Percentiles rank a stretch among this genome's conserved stretches.
phyloP scores from a whole-genome alignment of 2,113 vertebrate genomes.

The Corythaixoides concolor region DNA sequence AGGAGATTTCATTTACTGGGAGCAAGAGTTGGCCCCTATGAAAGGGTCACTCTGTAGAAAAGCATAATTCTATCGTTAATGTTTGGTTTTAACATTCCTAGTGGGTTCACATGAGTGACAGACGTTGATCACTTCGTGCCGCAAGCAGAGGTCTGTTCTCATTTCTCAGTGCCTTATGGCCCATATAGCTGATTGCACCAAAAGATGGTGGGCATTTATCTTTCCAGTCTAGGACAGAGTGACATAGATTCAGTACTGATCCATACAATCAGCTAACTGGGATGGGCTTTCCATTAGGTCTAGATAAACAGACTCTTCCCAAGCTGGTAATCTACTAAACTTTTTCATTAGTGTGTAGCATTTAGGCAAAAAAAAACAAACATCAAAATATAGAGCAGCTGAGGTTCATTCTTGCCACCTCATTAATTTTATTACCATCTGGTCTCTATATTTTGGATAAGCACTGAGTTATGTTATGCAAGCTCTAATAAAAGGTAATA shows the following conservation, averaged over 20 bases:
- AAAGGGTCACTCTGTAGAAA: neutral
- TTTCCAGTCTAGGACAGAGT: neutral
- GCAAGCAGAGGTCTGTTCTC: neutral
- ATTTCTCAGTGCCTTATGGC: neutral
- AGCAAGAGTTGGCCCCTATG: neutral
- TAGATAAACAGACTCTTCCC: slow-evolving; percentile 21
- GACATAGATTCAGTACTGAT: neutral
- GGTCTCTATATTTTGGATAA: slow-evolving; percentile 35
- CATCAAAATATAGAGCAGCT: slow-evolving; percentile 35
- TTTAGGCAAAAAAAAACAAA: slow-evolving; percentile 27
- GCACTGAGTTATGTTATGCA: slow-evolving; percentile 7
- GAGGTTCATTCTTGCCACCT: slow-evolving; percentile 47
- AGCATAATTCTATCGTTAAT: neutral
- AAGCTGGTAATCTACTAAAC: neutral
- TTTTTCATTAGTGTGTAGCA: neutral
- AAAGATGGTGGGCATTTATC: neutral
- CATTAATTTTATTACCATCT: slow-evolving; percentile 64
- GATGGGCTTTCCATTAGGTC: neutral
- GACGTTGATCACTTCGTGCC: neutral
- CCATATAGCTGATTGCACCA: neutral
- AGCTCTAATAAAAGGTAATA: slow-evolving; percentile 45
- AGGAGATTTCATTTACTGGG: neutral
- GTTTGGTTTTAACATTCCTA: neutral
- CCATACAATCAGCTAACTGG: neutral
- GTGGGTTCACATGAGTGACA: neutral